A percentile compares a stretch with the other conserved stretches of the same genome.
Conservation (phyloP, 1,140 invertebrate genomes). For the Drosophila pachea region DNA sequence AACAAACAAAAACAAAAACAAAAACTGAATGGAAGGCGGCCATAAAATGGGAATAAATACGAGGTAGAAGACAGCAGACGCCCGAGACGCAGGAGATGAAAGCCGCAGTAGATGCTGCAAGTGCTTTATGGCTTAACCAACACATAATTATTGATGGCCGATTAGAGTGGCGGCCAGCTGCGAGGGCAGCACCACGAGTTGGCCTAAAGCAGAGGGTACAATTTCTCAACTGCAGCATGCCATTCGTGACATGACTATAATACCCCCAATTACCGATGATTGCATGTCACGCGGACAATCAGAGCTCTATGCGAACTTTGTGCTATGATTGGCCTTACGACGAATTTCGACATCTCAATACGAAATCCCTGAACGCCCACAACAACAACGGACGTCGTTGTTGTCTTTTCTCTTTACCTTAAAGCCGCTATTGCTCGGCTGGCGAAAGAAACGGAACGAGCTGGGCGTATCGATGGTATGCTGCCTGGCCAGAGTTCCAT, state of each 20-base stretch:
- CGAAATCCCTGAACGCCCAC: not conserved
- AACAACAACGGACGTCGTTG: no score
- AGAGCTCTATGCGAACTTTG: no score
- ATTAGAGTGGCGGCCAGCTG: no score
- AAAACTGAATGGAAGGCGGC: not conserved
- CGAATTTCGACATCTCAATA: not conserved
- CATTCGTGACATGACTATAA: no score
- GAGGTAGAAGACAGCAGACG: not conserved
- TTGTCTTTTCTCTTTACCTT: conserved; percentile 77
- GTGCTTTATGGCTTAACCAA: conserved; percentile 2
- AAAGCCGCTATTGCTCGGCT: conserved; percentile 74
- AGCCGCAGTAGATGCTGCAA: not conserved
- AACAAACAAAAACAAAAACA: conserved; percentile 7
- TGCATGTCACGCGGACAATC: not conserved
- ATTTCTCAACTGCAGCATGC: no score
- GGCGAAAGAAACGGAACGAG: conserved; percentile 83
- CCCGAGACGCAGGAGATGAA: not conserved
- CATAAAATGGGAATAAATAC: no score
- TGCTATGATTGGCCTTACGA: no score
- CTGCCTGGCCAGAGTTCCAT: conserved; percentile 87
- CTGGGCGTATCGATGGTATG: conserved; percentile 93
- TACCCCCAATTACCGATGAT: no score
- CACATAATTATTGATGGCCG: not conserved
- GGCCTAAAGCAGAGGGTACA: no score
- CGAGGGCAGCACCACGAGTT: no score